These are phyloP conservation scores for Hoplias malabaricus DNA, from an alignment of 2,113 vertebrate genomes.

Conservation along the genomic window DNA sequence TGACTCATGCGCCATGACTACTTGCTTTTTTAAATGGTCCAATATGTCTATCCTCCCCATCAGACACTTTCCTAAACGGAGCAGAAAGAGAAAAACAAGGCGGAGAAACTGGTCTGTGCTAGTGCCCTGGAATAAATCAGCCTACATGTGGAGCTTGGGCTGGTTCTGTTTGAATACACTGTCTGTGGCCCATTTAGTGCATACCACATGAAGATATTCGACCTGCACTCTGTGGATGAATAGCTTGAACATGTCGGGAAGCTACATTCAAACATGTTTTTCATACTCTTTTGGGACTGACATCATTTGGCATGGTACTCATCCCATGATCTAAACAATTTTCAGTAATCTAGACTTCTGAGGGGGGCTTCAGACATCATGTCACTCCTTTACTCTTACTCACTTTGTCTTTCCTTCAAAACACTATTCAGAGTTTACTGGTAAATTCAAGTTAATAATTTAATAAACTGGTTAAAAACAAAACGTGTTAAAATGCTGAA, in stretches of 20 bases:
- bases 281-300: neutral
- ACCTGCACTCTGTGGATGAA: neutral
- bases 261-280: conserved; percentile 5
- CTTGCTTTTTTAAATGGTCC: conserved; percentile 65
- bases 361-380: conserved; percentile 1
- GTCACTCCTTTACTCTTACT: neutral
- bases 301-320: neutral
- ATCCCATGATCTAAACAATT: conserved; percentile 5
- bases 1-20: conserved; percentile 61
- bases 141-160: conserved; percentile 24
- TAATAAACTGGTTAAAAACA: neutral
- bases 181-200: conserved; percentile 11
- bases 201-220: neutral
- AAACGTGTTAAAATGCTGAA: neutral
- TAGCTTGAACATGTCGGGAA: neutral
- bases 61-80: conserved; percentile 45
- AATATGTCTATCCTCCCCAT: conserved; percentile 51
- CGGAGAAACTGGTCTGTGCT: conserved; percentile 16
- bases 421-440: neutral
- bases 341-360: conserved; percentile 6
- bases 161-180: conserved; percentile 21
- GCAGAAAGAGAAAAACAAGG: conserved; percentile 47
- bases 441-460: neutral
- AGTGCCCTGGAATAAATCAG: conserved; percentile 9
- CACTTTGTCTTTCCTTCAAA: neutral